Base-by-base conservation (phyloP, 1,140 invertebrate species). In the Gonioctena quinquepunctata region DNA sequence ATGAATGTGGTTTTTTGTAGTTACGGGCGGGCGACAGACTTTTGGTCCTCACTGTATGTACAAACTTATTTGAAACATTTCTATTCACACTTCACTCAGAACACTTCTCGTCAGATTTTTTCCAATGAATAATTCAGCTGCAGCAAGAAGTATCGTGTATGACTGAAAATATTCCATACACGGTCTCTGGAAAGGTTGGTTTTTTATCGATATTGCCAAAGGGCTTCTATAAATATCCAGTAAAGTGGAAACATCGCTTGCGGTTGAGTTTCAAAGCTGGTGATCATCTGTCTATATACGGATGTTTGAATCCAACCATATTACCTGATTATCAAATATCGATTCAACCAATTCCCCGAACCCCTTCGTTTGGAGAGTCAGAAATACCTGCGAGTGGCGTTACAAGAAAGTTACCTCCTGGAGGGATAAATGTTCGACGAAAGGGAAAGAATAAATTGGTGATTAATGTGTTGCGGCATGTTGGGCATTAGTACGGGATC, bases 241-340 rank as follows among this genome's bases (percentile, higher is more conserved):
- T 16, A 25, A 59, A 59, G 56, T 59, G 56, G 56, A 59, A 59
- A 59, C 25, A 59, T 59, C 56, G 56, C 56, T 25, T 59, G 56
- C 21, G 21, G 56, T 25, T 22, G 21, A 22, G 56, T 22, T 25
- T 42, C 33, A 42, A 42, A 42, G 52, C 56, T 59, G 23, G 56
- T 59, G 56, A 59, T 59, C 56, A 59, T 59, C 56, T 59, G 21
- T 25, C 56, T 25, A 59, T 59, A 25, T 59, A 26, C n/a, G 52
- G 52, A 56, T 23, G 52, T 56, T 42, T 56, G 21, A 56, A 56
- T 56, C 18, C 52, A 25, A 59, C 21, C 56, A 21, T 52, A 18
- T 26, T 42, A 11, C 23, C 11, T 23, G 56, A 59, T 59, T 59
- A 59, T 59, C 23, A 59, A 25, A 22, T 59, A 59, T 59, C 23